Percentiles rank a stretch among this genome's conserved stretches.
Evolutionary conservation across 2,113 vertebrate species (phyloP).

Genomic region (Epinephelus fuscoguttatus): DNA sequence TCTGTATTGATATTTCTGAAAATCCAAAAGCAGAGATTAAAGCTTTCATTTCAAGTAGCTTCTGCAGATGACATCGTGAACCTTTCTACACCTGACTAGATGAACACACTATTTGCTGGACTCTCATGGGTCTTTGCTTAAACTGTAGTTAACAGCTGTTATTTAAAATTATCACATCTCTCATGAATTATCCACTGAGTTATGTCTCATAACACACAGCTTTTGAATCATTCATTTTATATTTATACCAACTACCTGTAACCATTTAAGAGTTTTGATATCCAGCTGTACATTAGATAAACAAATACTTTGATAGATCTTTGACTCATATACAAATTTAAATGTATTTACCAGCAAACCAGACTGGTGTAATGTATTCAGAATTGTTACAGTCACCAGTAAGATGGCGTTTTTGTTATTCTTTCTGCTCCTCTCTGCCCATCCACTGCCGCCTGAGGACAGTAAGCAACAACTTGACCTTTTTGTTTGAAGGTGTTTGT

Average conservation of each 20-base stretch:
- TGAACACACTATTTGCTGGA: too few relatives aligned
- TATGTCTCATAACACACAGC: background rate
- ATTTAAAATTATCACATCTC: background rate
- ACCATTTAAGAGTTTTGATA: background rate
- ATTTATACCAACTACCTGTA: background rate
- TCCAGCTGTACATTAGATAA: background rate
- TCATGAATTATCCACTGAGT: background rate
- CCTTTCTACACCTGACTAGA: too few relatives aligned
- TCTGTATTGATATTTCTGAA: background rate
- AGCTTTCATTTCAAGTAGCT: background rate
- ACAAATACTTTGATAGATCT: too few relatives aligned
- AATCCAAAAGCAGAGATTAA: background rate
- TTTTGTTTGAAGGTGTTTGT: slow-evolving; percentile 32
- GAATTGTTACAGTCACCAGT: background rate
- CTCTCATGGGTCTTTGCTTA: background rate
- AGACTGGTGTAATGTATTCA: background rate
- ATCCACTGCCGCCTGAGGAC: background rate
- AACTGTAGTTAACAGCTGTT: background rate
- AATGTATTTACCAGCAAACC: background rate
- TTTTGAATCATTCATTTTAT: background rate
- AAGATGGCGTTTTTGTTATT: background rate
- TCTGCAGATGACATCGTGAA: too few relatives aligned
- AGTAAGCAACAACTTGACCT: slow-evolving; percentile 22
- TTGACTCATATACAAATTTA: background rate
- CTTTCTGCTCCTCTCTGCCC: background rate